Conservation (phyloP, 2,113 vertebrate genomes). For the Ophiodon elongatus region DNA sequence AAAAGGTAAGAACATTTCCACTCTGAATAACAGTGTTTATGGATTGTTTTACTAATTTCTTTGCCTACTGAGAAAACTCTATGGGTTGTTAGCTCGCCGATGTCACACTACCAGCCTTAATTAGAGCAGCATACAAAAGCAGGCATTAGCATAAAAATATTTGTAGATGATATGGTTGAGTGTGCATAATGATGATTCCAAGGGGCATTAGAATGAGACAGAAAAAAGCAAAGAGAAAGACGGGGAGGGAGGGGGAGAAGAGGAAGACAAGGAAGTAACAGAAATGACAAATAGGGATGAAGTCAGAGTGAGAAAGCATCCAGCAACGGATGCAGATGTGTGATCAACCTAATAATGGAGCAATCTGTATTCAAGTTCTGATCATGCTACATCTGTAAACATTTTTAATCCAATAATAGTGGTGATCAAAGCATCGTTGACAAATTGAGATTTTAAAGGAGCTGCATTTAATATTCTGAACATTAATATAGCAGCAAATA, state of each 20-base stretch:
- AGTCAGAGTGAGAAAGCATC: background rate
- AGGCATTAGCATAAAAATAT: slow-evolving; percentile 80
- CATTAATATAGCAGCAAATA: background rate
- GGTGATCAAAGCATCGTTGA: slow-evolving; percentile 4
- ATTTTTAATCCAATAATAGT: slow-evolving; percentile 30
- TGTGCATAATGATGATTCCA: slow-evolving; percentile 62
- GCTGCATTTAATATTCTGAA: background rate
- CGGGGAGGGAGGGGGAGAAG: background rate
- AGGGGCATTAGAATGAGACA: slow-evolving; percentile 17
- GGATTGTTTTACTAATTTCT: slow-evolving; percentile 52
- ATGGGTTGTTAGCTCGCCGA: slow-evolving; percentile 65
- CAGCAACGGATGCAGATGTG: slow-evolving; percentile 7
- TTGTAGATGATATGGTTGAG: slow-evolving; percentile 64
- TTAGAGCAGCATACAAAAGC: slow-evolving; percentile 68
- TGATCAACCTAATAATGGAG: slow-evolving; percentile 20
- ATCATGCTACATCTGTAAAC: slow-evolving; percentile 26
- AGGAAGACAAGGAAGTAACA: background rate
- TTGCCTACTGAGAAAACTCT: slow-evolving; percentile 57
- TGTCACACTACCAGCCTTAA: slow-evolving; percentile 67
- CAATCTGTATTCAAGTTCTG: slow-evolving; percentile 22
- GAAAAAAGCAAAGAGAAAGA: background rate
- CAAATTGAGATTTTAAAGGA: background rate
- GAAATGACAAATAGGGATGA: slow-evolving; percentile 22
- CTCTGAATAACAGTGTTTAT: slow-evolving; percentile 48
- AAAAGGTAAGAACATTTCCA: slow-evolving; percentile 55